Evolutionary conservation across 2,888 invertebrate species (phyloP), one percentile per base, ranked within the genome.

Genomic region (Masnerella sp.): DNA sequence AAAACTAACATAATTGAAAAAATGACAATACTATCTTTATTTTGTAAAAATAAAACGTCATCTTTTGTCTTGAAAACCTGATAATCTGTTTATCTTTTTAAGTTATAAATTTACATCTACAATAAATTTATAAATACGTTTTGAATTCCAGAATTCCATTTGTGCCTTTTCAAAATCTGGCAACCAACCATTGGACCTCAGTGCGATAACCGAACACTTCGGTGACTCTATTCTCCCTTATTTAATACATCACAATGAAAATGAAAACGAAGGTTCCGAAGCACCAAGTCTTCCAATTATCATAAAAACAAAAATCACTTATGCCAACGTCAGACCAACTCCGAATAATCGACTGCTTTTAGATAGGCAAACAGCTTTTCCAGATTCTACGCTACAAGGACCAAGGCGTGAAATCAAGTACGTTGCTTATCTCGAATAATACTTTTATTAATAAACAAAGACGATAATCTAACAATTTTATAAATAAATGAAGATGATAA

Each of bases 161-260:
- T 85, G 83, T 67, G 87, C 87, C 32, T 80, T 87, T 11, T 64
- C 81, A 14, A 86, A 83, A 71, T 85, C 87, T 0, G 79, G 80
- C 38, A 74, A 78, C 18, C 81, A 84, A 45, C 59, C 65, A 28
- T 74, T 85, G 20, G 76, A 86, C 74, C 76, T 81, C 22, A 65
- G 79, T n/a, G 64, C 76, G 54, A 76, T 87, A 45, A 78, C 74
- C 15, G 83, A 85, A 34, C 84, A 87, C 67, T 87, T 84, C 22
- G 87, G 87, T 7, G 87, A 87, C 56, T 83, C 86, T 3, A 80
- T 87, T 51, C 75, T 87, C 61, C 85, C 85, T 15, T 87, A 87
- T 58, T 73, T 87, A 18, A 76, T 82, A 2, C 47, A 30, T 12
- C 38, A 75, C 12, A 42, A 62, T 7, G 42, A 76, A 15, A 49